These are phyloP conservation scores for Amblyjoppa proteus DNA, from an alignment of 2,888 invertebrate genomes.

Conservation along the genomic window DNA sequence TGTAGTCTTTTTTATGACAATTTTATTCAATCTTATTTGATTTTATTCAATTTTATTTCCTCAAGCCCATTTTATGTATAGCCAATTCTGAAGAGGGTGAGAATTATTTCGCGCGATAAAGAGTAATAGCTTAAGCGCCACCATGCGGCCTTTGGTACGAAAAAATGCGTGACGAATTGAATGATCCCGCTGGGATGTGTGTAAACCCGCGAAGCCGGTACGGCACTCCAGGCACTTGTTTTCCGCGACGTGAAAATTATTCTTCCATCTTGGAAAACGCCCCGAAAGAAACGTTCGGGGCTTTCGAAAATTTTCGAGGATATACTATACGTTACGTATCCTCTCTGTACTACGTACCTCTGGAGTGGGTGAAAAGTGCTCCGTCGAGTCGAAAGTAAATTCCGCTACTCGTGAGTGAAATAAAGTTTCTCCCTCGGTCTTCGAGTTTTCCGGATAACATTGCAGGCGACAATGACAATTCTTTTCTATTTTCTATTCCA, in stretches of 20 bases:
- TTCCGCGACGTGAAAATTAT: conserved; percentile 43
- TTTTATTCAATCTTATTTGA: too few relatives aligned
- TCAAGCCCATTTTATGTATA: neutral
- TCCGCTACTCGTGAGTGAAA: conserved; percentile 37
- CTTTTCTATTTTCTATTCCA: conserved; percentile 3
- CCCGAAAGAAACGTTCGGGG: conserved; percentile 35
- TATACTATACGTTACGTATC: neutral
- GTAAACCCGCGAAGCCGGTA: conserved; percentile 19
- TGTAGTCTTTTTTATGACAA: too few relatives aligned
- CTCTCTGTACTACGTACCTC: neutral
- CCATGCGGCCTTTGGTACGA: conserved; percentile 31
- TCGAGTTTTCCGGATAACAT: conserved; percentile 32
- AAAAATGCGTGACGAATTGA: conserved; percentile 40
- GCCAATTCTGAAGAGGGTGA: neutral
- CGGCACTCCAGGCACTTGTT: conserved; percentile 12
- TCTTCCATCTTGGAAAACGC: conserved; percentile 35
- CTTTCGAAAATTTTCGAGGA: conserved; percentile 8
- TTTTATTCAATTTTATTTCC: neutral
- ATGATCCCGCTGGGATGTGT: conserved; percentile 7
- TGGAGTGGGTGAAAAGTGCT: conserved; percentile 21
- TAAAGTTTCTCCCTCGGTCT: conserved; percentile 15
- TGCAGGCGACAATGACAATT: neutral
- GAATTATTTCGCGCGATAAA: conserved; percentile 8
- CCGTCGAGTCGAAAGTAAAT: conserved; percentile 57
- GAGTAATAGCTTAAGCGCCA: conserved; percentile 18